Evolutionary conservation across 2,113 vertebrate species (phyloP).

Genomic region (Canis aureus): DNA sequence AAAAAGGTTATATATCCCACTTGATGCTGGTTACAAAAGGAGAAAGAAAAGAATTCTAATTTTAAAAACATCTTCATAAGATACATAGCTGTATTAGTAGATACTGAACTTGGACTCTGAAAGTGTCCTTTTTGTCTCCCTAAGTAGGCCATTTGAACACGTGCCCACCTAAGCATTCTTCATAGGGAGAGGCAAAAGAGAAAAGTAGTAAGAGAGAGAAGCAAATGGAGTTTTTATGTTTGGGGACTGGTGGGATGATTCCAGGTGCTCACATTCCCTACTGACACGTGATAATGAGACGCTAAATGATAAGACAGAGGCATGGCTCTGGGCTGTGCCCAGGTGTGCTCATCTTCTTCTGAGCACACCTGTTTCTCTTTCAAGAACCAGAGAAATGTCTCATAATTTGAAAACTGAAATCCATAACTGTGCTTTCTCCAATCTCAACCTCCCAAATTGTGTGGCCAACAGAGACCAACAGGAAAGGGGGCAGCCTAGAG

Average conservation of each 20-base stretch:
- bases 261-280: background rate
- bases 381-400: background rate
- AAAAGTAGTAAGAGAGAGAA: background rate
- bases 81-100: background rate
- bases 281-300: fast-evolving
- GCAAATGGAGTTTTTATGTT: background rate
- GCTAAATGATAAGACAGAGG: background rate
- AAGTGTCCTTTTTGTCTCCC: constrained; percentile 10
- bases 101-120: background rate
- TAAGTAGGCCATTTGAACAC: background rate
- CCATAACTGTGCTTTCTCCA: background rate
- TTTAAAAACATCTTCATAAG: background rate
- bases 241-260: background rate
- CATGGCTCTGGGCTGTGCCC: background rate
- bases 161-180: background rate
- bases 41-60: background rate
- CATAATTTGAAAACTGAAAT: constrained; percentile 34
- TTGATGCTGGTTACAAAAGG: background rate
- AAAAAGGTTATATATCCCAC: background rate
- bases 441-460: background rate
- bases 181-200: background rate
- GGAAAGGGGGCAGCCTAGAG: background rate
- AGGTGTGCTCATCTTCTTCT: background rate
- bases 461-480: background rate
- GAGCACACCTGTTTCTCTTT: background rate